Conservation (phyloP, 2,113 vertebrate species). For the Holacanthus passer region DNA sequence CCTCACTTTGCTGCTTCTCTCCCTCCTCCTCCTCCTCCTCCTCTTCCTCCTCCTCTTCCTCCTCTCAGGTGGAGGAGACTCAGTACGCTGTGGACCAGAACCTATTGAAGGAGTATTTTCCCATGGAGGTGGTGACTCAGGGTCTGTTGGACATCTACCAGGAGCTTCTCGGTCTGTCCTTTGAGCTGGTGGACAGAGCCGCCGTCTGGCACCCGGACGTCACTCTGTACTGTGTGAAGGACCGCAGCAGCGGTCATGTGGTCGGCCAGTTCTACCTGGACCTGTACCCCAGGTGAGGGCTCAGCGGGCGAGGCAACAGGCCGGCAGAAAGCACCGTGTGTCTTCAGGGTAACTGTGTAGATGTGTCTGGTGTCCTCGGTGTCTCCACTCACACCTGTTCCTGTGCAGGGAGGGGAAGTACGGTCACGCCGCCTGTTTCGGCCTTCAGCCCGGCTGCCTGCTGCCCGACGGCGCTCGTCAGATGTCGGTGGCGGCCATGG, state of each 20-base stretch:
- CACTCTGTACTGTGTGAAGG: conserved; percentile 89
- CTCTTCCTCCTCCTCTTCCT: no score
- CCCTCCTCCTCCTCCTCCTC: background rate
- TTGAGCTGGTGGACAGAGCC: conserved; percentile 86
- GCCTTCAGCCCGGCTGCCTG: conserved; percentile 95
- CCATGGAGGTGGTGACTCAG: conserved; percentile 94
- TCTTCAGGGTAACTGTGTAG: background rate
- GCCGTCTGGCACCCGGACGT: conserved; percentile 94
- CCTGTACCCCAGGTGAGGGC: conserved; percentile 91
- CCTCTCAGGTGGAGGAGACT: conserved; percentile 91
- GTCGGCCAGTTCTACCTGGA: conserved; percentile 98
- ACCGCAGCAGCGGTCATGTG: conserved; percentile 79
- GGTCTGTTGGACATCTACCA: conserved; percentile 97
- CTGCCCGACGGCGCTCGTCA: conserved; percentile 87
- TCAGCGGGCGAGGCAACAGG: rapidly evolving
- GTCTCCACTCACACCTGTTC: background rate
- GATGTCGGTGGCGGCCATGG: conserved; percentile 95
- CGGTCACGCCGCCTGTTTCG: conserved; percentile 96
- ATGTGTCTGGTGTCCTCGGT: background rate
- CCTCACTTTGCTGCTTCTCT: no score
- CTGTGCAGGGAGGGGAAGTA: conserved; percentile 94
- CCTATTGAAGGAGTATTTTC: conserved; percentile 96
- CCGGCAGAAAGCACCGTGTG: no score
- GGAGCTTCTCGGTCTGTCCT: conserved; percentile 93
- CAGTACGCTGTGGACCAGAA: conserved; percentile 96